Evolutionary conservation across 2,797 vertebrate species (phyloP).

Genomic region (Pseudochirops corinnae): DNA sequence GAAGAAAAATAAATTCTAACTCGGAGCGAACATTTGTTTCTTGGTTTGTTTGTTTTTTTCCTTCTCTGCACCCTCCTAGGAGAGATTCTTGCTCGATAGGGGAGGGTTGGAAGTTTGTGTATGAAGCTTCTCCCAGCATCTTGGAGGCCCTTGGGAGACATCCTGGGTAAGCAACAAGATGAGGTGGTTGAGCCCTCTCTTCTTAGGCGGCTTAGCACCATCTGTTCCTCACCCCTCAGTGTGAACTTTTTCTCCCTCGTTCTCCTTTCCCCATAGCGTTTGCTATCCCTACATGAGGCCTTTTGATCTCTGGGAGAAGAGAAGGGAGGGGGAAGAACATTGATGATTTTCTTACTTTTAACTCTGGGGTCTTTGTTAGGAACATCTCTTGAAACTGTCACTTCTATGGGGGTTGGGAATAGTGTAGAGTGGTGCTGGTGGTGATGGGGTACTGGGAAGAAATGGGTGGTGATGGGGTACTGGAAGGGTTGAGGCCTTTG

Average conservation of each 20-base stretch:
- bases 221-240: conserved; percentile 86
- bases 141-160: neutral
- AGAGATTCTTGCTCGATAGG: conserved; percentile 8
- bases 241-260: conserved; percentile 83
- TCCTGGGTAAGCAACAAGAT: neutral
- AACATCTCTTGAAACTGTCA: conserved; percentile 24
- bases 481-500: neutral
- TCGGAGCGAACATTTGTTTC: neutral
- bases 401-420: neutral
- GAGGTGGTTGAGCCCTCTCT: neutral
- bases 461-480: neutral
- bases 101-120: conserved; percentile 33
- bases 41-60: neutral
- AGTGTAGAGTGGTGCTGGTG: neutral
- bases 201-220: conserved; percentile 76
- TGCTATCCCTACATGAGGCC: conserved; percentile 84
- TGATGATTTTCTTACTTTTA: conserved; percentile 68
- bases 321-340: conserved; percentile 59
- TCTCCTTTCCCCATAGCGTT: conserved; percentile 83
- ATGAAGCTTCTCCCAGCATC: neutral
- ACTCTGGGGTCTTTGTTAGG: conserved; percentile 68
- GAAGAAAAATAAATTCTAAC: conserved; percentile 7
- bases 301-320: conserved; percentile 86
- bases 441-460: neutral
- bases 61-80: neutral